A percentile compares a stretch with the other conserved stretches of the same genome.
Evolutionary conservation across 2,113 vertebrate genomes (phyloP).

Genomic region (Phyllostomus hastatus): DNA sequence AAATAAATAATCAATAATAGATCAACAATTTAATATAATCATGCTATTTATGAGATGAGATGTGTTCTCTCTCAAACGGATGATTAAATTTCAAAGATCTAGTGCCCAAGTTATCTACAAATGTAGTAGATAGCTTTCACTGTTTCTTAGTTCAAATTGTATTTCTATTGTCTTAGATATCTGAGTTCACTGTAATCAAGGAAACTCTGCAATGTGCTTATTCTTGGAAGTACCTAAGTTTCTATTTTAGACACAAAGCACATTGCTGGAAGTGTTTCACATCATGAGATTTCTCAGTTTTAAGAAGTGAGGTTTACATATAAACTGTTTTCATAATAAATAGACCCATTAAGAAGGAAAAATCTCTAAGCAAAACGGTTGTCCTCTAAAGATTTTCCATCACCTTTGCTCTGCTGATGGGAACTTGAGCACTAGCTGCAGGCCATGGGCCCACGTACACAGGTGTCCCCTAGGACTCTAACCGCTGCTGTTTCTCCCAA

Average conservation of each 20-base stretch:
- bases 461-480: neutral
- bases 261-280: slow-evolving; percentile 68
- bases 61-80: slow-evolving; percentile 47
- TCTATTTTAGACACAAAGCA: slow-evolving; percentile 69
- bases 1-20: slow-evolving; percentile 81
- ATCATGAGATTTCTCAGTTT: slow-evolving; percentile 74
- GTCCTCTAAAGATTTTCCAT: slow-evolving; percentile 48
- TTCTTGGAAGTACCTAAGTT: slow-evolving; percentile 74
- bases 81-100: slow-evolving; percentile 73
- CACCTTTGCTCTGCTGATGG: slow-evolving; percentile 54
- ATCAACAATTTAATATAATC: slow-evolving; percentile 80
- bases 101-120: slow-evolving; percentile 41
- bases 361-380: slow-evolving; percentile 54
- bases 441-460: neutral
- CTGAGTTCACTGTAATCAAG: slow-evolving; percentile 60
- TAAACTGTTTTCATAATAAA: slow-evolving; percentile 71
- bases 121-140: neutral
- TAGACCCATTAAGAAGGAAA: slow-evolving; percentile 46
- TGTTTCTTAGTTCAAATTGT: slow-evolving; percentile 21
- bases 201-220: slow-evolving; percentile 64
- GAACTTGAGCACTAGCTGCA: slow-evolving; percentile 44
- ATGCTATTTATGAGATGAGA: slow-evolving; percentile 74
- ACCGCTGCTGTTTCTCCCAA: neutral
- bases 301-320: slow-evolving; percentile 71
- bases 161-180: slow-evolving; percentile 35